Evolutionary conservation across 2,797 vertebrate genomes (phyloP).

Genomic region (Anomalospiza imberbis): DNA sequence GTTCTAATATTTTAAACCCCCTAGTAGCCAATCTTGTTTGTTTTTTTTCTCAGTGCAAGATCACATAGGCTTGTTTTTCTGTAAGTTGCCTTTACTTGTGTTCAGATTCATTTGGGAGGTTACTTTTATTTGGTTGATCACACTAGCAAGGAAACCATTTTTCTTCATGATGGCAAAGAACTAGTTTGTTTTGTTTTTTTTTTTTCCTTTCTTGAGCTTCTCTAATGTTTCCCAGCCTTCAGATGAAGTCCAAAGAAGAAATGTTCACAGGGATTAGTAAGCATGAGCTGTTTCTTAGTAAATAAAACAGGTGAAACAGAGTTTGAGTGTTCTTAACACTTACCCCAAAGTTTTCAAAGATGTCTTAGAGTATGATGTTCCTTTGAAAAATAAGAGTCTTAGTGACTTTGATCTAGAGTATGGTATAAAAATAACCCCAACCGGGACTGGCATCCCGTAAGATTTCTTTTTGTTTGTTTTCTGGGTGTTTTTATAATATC

Average conservation of each 20-base stretch:
- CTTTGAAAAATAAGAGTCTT: conserved; percentile 38
- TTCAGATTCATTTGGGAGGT: not conserved
- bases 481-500: not conserved
- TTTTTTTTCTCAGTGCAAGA: not conserved
- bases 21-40: not conserved
- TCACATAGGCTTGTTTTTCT: not conserved
- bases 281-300: conserved; percentile 20
- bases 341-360: conserved; percentile 31
- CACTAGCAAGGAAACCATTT: not conserved
- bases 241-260: not conserved
- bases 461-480: not conserved
- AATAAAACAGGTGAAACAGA: conserved; percentile 42
- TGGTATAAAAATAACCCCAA: conserved; percentile 15
- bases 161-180: not conserved
- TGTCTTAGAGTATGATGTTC: not conserved
- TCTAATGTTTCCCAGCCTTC: not conserved
- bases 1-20: not conserved
- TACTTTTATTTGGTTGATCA: not conserved
- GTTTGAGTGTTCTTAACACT: conserved; percentile 32
- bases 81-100: not conserved
- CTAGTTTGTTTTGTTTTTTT: not conserved
- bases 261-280: not conserved
- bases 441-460: not conserved
- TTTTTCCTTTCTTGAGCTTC: not conserved
- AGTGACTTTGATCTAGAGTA: conserved; percentile 31